Evolutionary conservation across 2,113 vertebrate species (phyloP).

Genomic region (Fregetta grallaria): DNA sequence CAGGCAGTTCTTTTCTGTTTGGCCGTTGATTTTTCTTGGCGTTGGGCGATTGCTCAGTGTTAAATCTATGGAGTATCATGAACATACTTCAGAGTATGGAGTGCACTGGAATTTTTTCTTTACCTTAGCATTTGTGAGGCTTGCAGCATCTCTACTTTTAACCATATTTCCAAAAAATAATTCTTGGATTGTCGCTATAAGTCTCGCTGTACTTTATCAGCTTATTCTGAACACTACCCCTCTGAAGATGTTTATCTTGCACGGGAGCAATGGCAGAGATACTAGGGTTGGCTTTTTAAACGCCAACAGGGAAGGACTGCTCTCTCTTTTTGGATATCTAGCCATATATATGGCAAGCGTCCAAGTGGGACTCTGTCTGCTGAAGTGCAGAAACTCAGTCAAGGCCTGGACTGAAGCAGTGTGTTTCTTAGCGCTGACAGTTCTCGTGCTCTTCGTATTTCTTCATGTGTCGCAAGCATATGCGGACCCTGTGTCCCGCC

Average conservation of each 20-base stretch:
- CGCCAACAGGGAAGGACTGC: conserved; percentile 91
- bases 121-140: conserved; percentile 84
- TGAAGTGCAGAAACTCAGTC: conserved; percentile 71
- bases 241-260: conserved; percentile 83
- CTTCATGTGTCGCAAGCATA: conserved; percentile 73
- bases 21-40: conserved; percentile 87
- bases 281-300: conserved; percentile 79
- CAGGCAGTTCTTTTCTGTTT: conserved; percentile 81
- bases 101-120: conserved; percentile 99
- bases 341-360: conserved; percentile 89
- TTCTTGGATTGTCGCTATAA: conserved; percentile 79
- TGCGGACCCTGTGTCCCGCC: conserved; percentile 85
- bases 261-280: conserved; percentile 78
- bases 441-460: conserved; percentile 61
- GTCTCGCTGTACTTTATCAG: conserved; percentile 81
- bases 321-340: conserved; percentile 87
- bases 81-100: conserved; percentile 92
- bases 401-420: conserved; percentile 77
- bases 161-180: conserved; percentile 70
- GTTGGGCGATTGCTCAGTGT: conserved; percentile 80
- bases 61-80: conserved; percentile 87
- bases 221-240: conserved; percentile 77
- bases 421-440: conserved; percentile 55
- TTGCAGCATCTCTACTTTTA: conserved; percentile 83
- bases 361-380: conserved; percentile 85